These are phyloP conservation scores for Helobdella robusta DNA, from an alignment of 2,888 invertebrate genomes.

Conservation along the genomic window DNA sequence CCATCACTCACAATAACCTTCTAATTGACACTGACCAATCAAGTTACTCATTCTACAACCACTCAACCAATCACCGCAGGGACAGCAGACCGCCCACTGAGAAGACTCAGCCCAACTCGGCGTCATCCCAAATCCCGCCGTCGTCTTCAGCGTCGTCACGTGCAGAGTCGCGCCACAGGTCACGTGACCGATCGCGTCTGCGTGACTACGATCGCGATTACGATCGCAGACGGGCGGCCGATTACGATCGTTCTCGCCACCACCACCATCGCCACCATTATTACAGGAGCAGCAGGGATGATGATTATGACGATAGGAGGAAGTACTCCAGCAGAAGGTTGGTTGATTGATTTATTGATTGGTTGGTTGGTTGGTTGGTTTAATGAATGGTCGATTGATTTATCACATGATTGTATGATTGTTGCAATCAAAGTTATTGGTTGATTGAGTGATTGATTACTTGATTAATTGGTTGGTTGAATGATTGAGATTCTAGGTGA, in stretches of 20 bases:
- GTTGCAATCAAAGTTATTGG: too few relatives aligned
- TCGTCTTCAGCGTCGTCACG: neutral
- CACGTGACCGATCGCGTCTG: slow-evolving; percentile 6
- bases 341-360: too few relatives aligned
- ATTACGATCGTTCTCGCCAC: neutral
- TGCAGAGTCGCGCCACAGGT: slow-evolving; percentile 16
- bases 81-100: neutral
- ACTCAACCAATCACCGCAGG: too few relatives aligned
- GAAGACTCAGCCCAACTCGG: neutral
- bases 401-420: too few relatives aligned
- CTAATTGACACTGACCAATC: too few relatives aligned
- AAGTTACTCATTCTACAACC: too few relatives aligned
- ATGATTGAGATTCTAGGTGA: too few relatives aligned
- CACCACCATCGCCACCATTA: neutral
- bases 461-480: too few relatives aligned
- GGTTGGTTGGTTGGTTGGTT: too few relatives aligned
- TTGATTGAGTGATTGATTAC: too few relatives aligned
- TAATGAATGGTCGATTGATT: too few relatives aligned
- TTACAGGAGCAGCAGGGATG: slow-evolving; percentile 22
- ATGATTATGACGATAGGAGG: slow-evolving; percentile 31
- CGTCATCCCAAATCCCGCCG: neutral
- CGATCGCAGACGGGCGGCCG: neutral
- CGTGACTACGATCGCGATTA: slow-evolving; percentile 3
- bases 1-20: too few relatives aligned
- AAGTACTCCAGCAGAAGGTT: slow-evolving; percentile 50